Evolutionary conservation across 2,888 invertebrate genomes (phyloP).

Genomic region (Parnassius glacialis): DNA sequence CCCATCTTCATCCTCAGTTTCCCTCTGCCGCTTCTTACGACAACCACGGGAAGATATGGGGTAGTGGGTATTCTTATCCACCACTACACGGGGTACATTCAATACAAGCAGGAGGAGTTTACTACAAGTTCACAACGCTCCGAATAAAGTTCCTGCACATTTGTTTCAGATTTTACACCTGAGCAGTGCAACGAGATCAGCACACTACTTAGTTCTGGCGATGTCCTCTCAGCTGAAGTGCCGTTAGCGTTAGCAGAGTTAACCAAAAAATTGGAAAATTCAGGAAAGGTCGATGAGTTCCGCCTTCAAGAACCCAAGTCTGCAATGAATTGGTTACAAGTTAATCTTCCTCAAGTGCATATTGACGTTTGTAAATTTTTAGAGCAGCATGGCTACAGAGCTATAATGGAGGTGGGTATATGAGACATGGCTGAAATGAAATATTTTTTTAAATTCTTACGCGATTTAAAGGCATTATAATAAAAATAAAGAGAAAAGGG

Average conservation of each 20-base stretch:
- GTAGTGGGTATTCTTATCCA: no score
- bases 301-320: constrained; percentile 64
- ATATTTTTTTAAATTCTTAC: no score
- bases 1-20: no score
- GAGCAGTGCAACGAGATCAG: constrained; percentile 87
- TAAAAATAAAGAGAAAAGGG: no score
- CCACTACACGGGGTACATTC: no score
- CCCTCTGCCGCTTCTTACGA: no score
- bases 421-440: no score
- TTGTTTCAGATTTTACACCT: constrained; percentile 78
- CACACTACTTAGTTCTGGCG: constrained; percentile 84
- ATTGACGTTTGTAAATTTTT: constrained; percentile 81
- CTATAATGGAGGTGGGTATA: constrained; percentile 79
- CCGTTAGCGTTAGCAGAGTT: constrained; percentile 77
- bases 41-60: no score
- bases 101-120: no score
- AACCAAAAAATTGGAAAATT: constrained; percentile 59
- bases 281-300: constrained; percentile 74
- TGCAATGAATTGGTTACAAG: constrained; percentile 81
- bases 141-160: no score
- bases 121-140: no score
- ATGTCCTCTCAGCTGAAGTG: constrained; percentile 89
- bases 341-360: constrained; percentile 69
- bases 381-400: constrained; percentile 86
- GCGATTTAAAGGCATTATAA: no score